Evolutionary conservation across 2,888 invertebrate species (phyloP).

Genomic region (Parnassius smintheus): DNA sequence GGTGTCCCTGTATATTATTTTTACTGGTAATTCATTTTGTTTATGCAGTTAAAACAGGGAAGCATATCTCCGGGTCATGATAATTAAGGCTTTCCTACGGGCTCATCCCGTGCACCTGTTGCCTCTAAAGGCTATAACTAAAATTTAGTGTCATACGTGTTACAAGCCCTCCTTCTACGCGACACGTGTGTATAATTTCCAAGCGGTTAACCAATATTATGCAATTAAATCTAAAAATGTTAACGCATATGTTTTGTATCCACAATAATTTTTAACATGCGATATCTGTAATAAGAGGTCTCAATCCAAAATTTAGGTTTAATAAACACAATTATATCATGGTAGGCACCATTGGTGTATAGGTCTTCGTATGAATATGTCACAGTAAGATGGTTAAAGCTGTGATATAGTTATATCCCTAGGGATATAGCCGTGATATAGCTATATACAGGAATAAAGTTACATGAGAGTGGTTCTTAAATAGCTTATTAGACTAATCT

Average conservation of each 20-base stretch:
- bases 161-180: slow-evolving; percentile 55
- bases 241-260: slow-evolving; percentile 37
- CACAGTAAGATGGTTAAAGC: no score
- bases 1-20: slow-evolving; percentile 2
- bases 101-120: slow-evolving; percentile 75
- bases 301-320: no score
- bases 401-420: no score
- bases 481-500: no score
- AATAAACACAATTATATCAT: no score
- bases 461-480: no score
- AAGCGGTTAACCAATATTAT: slow-evolving; percentile 64
- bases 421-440: no score
- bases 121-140: slow-evolving; percentile 70
- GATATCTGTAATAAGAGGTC: background rate
- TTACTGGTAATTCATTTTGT: slow-evolving; percentile 11
- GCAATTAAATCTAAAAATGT: slow-evolving; percentile 32
- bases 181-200: slow-evolving; percentile 72
- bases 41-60: slow-evolving; percentile 21
- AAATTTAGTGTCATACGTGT: slow-evolving; percentile 75
- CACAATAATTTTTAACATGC: background rate
- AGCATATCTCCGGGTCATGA: slow-evolving; percentile 49
- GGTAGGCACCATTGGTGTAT: no score
- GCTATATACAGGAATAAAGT: no score
- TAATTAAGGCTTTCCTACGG: slow-evolving; percentile 67
- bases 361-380: no score